Conservation (phyloP, 2,888 invertebrate genomes). For the Prosapia bicincta region DNA sequence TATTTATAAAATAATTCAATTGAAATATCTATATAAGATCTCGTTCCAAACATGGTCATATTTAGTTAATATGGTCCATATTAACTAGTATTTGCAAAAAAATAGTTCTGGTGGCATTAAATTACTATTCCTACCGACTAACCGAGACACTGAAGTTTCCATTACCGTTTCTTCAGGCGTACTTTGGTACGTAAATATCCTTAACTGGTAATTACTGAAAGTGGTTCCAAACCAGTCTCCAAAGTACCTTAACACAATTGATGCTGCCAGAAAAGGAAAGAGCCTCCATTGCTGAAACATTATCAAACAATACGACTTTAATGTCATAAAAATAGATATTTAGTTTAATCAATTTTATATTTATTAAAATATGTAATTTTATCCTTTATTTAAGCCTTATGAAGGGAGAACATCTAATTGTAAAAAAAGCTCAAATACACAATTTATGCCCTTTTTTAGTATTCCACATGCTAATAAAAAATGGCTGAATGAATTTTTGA, state of each 20-base stretch:
- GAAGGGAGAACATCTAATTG: no score
- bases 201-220: background rate
- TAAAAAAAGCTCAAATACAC: no score
- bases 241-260: constrained; percentile 43
- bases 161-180: background rate
- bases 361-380: background rate
- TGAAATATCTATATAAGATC: no score
- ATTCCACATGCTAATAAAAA: no score
- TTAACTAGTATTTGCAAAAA: no score
- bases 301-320: constrained; percentile 1
- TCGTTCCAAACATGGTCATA: no score
- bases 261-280: constrained; percentile 69
- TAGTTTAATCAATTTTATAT: background rate
- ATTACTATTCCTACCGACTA: background rate
- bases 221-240: constrained; percentile 26
- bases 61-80: no score
- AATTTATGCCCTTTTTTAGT: no score
- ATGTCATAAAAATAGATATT: constrained; percentile 12
- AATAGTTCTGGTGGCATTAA: no score
- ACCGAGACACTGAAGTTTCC: background rate
- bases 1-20: no score
- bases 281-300: constrained; percentile 73
- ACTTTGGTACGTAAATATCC: background rate
- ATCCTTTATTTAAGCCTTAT: no score
- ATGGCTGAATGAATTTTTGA: no score